phyloP scores from a whole-genome alignment of 2,113 vertebrate species.

The Pituophis catenifer region DNA sequence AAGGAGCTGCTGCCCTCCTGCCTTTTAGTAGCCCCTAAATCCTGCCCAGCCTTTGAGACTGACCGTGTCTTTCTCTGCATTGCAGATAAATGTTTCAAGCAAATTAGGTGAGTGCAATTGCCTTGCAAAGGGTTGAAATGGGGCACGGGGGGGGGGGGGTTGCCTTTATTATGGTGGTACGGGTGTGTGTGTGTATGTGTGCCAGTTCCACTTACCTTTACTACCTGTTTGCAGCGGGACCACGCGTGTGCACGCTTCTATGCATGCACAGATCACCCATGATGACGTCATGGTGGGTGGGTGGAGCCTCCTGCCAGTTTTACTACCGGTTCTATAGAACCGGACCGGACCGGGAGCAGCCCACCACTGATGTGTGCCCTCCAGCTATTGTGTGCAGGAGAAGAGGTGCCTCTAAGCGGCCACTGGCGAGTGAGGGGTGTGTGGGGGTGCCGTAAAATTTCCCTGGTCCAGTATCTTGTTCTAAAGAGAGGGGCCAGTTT shows the following conservation, averaged over 20 bases:
- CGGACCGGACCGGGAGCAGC: too few species aligned
- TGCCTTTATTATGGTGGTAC: too few species aligned
- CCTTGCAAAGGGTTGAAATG: not conserved
- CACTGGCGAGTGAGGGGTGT: fast-evolving
- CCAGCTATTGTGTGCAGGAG: not conserved
- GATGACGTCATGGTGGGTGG: not conserved
- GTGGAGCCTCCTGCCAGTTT: too few species aligned
- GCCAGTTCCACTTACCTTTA: too few species aligned
- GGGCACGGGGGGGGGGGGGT: too few species aligned
- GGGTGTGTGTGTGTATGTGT: too few species aligned
- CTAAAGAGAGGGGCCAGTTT: not conserved
- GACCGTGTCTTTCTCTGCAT: not conserved
- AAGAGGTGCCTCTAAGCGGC: not conserved
- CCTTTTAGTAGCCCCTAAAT: not conserved
- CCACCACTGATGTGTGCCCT: not conserved
- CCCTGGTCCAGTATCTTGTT: not conserved
- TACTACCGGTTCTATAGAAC: too few species aligned
- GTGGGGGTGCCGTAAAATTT: not conserved
- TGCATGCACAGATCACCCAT: too few species aligned
- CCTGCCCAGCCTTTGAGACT: not conserved
- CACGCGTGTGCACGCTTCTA: too few species aligned
- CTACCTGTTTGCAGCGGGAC: too few species aligned
- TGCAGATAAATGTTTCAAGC: not conserved
- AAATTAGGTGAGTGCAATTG: not conserved
- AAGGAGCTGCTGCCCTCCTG: not conserved